Conservation (phyloP, 2,113 vertebrate genomes). For the Microtus ochrogaster region DNA sequence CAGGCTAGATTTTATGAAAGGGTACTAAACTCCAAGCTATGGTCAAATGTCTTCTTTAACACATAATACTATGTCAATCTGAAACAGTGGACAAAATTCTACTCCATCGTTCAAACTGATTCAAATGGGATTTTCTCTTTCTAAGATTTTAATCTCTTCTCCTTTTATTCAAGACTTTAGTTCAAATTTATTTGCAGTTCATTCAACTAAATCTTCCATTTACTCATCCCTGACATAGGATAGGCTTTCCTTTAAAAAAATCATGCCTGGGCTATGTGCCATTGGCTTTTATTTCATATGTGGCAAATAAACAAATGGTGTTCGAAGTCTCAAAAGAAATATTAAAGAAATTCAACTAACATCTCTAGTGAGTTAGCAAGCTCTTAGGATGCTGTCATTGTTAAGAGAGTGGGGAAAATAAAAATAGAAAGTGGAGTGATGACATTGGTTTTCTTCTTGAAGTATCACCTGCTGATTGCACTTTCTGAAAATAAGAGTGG, state of each 20-base stretch:
- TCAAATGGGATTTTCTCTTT: not conserved
- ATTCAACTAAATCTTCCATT: not conserved
- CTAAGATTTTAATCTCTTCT: not conserved
- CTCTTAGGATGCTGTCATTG: not conserved
- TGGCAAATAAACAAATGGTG: not conserved
- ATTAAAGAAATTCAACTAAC: not conserved
- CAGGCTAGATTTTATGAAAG: conserved; percentile 15
- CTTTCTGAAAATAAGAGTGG: conserved; percentile 60
- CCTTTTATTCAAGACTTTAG: not conserved
- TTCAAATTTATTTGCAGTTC: not conserved
- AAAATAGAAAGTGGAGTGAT: conserved; percentile 23
- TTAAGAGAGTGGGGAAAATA: conserved; percentile 21
- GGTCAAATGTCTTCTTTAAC: conserved; percentile 35
- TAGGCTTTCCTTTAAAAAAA: not conserved
- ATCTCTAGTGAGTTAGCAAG: not conserved
- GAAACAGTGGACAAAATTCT: not conserved
- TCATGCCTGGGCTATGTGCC: not conserved
- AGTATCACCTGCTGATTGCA: conserved; percentile 59
- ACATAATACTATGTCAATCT: not conserved
- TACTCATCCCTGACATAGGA: not conserved
- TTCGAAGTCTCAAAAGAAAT: not conserved
- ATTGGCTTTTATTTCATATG: not conserved
- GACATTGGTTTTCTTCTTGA: conserved; percentile 56
- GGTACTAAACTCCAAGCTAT: not conserved
- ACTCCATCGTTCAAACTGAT: not conserved